Evolutionary conservation across 2,797 vertebrate species (phyloP).

Genomic region (Myotis vivesi): DNA sequence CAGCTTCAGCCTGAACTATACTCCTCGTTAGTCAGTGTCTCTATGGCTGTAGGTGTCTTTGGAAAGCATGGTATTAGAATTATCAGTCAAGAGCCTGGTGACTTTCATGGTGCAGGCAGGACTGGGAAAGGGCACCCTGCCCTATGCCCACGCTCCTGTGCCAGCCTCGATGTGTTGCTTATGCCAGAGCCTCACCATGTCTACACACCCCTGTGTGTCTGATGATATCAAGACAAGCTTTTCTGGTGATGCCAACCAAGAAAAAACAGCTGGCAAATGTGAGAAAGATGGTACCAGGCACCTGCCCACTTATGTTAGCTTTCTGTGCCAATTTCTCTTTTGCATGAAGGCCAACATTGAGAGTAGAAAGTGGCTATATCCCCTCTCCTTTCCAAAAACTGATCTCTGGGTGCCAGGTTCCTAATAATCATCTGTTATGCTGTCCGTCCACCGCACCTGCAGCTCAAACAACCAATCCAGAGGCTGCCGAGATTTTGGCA

Average conservation of each 20-base stretch:
- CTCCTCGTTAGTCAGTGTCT: background rate
- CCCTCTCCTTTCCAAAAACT: conserved; percentile 50
- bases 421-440: conserved; percentile 41
- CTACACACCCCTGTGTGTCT: background rate
- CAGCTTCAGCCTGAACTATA: background rate
- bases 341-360: background rate
- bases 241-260: conserved; percentile 32
- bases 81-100: conserved; percentile 4
- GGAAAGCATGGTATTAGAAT: background rate
- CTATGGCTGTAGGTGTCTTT: background rate
- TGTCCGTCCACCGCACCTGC: conserved; percentile 55
- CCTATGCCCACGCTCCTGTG: background rate
- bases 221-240: conserved; percentile 4
- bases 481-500: conserved; percentile 2
- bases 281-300: conserved; percentile 34
- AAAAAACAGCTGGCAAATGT: conserved; percentile 46
- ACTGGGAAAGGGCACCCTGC: background rate
- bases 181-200: background rate
- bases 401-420: background rate
- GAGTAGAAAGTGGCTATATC: background rate
- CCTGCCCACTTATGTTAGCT: conserved; percentile 37
- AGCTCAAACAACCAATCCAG: conserved; percentile 5
- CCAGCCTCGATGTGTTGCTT: background rate
- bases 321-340: conserved; percentile 36
- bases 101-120: background rate